Percentiles rank a stretch among this genome's conserved stretches.
Conservation (phyloP, 1,140 invertebrate species). For the Aphidius gifuensis region DNA sequence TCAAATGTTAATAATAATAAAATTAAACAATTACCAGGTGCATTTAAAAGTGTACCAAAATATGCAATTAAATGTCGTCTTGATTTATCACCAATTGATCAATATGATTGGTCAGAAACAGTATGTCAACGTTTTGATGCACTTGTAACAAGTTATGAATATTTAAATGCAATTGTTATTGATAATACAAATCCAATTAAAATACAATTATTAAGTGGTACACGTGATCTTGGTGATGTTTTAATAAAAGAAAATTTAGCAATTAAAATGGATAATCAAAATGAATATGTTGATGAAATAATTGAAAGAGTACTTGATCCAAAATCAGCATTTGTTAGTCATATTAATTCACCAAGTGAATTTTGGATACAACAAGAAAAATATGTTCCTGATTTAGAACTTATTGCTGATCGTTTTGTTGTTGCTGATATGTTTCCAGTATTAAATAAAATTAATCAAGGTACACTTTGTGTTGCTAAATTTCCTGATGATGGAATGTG, state of each 20-base stretch:
- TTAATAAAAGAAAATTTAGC: conserved; percentile 50
- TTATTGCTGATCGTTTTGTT: conserved; percentile 57
- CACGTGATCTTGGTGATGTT: conserved; percentile 33
- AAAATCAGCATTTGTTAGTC: conserved; percentile 53
- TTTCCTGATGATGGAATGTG: conserved; percentile 64
- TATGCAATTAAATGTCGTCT: conserved; percentile 65
- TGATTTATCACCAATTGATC: conserved; percentile 61
- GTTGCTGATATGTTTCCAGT: conserved; percentile 55
- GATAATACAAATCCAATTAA: conserved; percentile 20
- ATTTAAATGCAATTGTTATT: conserved; percentile 29
- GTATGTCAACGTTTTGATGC: conserved; percentile 61
- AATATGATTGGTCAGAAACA: conserved; percentile 65
- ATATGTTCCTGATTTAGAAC: conserved; percentile 56
- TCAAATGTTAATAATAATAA: conserved; percentile 57
- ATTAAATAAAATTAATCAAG: conserved; percentile 53
- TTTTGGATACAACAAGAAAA: conserved; percentile 67
- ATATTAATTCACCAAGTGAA: conserved; percentile 58
- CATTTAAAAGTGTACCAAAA: conserved; percentile 53
- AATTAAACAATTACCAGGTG: conserved; percentile 61
- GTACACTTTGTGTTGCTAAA: conserved; percentile 62
- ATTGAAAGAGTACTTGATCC: conserved; percentile 41
- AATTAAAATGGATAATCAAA: conserved; percentile 52
- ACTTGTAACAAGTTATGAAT: conserved; percentile 46
- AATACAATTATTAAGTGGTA: conserved; percentile 27
- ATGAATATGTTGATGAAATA: conserved; percentile 41